Conservation (phyloP, 2,888 invertebrate genomes). For the Drosophila falleni region DNA sequence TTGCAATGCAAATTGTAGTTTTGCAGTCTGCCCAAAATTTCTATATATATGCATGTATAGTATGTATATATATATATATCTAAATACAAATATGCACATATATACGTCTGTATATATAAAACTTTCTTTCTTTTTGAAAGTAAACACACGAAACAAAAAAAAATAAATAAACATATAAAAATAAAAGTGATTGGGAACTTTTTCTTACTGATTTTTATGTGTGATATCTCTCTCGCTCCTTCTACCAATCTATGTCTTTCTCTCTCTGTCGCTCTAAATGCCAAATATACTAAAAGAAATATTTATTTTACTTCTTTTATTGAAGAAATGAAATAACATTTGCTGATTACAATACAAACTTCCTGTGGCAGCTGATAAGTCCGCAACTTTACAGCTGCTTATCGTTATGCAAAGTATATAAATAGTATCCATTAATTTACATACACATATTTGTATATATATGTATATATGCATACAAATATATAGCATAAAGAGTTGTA, state of each 20-base stretch:
- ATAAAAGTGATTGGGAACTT: slow-evolving; percentile 79
- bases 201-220: slow-evolving; percentile 62
- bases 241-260: not conserved
- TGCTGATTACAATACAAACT: slow-evolving; percentile 53
- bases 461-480: not conserved
- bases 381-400: slow-evolving; percentile 49
- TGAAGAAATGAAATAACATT: slow-evolving; percentile 8
- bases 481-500: slow-evolving; percentile 16
- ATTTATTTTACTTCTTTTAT: slow-evolving; percentile 9
- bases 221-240: slow-evolving; percentile 47
- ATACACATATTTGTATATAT: not conserved
- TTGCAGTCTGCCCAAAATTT: slow-evolving; percentile 31
- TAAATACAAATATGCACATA: slow-evolving; percentile 4
- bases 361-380: slow-evolving; percentile 53
- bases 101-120: slow-evolving; percentile 33
- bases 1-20: slow-evolving; percentile 80
- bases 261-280: slow-evolving; percentile 17
- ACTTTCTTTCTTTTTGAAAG: slow-evolving; percentile 77
- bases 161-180: slow-evolving; percentile 44
- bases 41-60: slow-evolving; percentile 20
- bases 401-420: slow-evolving; percentile 33
- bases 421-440: slow-evolving; percentile 9
- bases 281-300: slow-evolving; percentile 51
- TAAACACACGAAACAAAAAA: slow-evolving; percentile 47
- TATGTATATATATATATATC: not conserved